Evolutionary conservation across 2,888 invertebrate species (phyloP).

Genomic region (Parnassius orleans): DNA sequence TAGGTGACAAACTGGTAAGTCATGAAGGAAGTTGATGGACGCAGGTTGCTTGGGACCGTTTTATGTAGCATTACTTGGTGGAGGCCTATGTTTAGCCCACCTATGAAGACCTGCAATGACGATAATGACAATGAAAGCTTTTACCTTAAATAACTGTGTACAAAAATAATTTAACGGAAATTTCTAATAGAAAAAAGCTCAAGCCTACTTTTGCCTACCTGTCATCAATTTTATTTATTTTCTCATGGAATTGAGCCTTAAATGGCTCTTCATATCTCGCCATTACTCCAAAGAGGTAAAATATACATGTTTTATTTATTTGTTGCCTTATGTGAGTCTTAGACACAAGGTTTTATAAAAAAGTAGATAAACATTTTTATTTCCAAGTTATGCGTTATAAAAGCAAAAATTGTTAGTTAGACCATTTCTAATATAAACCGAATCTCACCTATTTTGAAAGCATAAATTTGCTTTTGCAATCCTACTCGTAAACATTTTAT

Average conservation of each 20-base stretch:
- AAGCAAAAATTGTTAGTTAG: background rate
- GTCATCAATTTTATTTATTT: slow-evolving; percentile 9
- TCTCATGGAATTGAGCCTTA: slow-evolving; percentile 11
- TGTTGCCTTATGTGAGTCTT: background rate
- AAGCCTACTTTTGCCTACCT: background rate
- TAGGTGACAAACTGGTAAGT: too few relatives aligned
- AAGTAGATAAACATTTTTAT: background rate
- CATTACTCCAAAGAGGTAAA: background rate
- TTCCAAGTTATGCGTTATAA: background rate
- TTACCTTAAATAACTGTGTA: background rate
- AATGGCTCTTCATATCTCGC: slow-evolving; percentile 3
- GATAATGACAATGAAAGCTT: background rate
- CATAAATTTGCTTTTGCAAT: slow-evolving; percentile 47
- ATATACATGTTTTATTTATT: slow-evolving; percentile 2
- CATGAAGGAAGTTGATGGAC: too few relatives aligned
- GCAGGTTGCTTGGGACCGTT: too few relatives aligned
- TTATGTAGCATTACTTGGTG: too few relatives aligned
- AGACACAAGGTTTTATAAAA: background rate
- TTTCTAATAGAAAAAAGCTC: slow-evolving; percentile 13
- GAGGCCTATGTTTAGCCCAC: too few relatives aligned
- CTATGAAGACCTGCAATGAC: too few relatives aligned
- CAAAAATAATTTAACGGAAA: background rate
- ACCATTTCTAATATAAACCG: slow-evolving; percentile 13
- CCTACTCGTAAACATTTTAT: slow-evolving; percentile 61
- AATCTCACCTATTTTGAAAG: slow-evolving; percentile 23